A percentile compares a stretch with the other conserved stretches of the same genome.
phyloP scores from a whole-genome alignment of 2,797 vertebrate genomes.

The Mastacembelus armatus region DNA sequence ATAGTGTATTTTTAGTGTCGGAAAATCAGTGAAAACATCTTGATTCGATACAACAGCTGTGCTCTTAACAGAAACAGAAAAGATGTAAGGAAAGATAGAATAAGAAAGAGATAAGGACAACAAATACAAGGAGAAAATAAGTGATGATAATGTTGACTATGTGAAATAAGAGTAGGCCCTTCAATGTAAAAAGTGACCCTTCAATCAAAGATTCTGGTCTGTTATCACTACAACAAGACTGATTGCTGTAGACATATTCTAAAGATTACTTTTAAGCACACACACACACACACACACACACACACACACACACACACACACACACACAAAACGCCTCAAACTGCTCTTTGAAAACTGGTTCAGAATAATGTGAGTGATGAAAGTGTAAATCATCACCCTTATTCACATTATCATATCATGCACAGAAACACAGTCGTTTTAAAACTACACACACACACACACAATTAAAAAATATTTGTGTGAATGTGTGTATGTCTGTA shows the following conservation, averaged over 20 bases:
- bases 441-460: too few species aligned
- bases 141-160: constrained; percentile 56
- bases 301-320: neutral
- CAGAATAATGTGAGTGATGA: constrained; percentile 15
- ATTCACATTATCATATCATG: neutral
- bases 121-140: constrained; percentile 55
- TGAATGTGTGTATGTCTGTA: neutral
- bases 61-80: constrained; percentile 37
- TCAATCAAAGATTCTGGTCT: constrained; percentile 74
- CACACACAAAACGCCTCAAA: constrained; percentile 4
- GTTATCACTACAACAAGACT: constrained; percentile 58
- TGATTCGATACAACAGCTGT: constrained; percentile 42
- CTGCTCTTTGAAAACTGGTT: constrained; percentile 32
- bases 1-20: constrained; percentile 17
- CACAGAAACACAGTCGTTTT: neutral
- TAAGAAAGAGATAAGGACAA: constrained; percentile 53
- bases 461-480: neutral
- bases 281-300: neutral
- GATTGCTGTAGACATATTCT: constrained; percentile 72
- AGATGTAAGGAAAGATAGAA: constrained; percentile 26
- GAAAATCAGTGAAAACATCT: constrained; percentile 56
- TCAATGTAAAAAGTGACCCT: constrained; percentile 74
- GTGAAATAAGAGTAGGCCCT: constrained; percentile 59
- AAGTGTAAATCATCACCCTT: constrained; percentile 1
- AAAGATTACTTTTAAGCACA: constrained; percentile 39